A percentile compares a stretch with the other conserved stretches of the same genome.
phyloP scores from a whole-genome alignment of 2,888 invertebrate species.

The Aricia artaxerxes region DNA sequence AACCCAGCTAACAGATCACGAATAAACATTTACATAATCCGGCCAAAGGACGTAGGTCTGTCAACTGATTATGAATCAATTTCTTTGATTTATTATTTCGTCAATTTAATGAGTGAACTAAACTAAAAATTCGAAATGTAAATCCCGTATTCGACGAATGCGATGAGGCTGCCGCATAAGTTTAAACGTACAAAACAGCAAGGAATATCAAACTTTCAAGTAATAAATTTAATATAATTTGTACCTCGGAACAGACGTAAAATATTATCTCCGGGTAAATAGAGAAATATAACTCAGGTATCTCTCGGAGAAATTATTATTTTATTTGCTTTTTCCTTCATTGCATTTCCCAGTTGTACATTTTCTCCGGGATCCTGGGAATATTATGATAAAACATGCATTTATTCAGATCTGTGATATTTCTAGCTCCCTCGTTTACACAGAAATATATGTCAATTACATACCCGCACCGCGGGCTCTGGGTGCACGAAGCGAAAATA shows the following conservation, averaged over 20 bases:
- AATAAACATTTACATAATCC: too few relatives aligned
- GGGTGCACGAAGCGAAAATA: constrained; percentile 55
- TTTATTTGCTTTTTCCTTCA: constrained; percentile 29
- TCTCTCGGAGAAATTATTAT: constrained; percentile 26
- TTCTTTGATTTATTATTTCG: background rate
- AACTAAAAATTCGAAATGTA: background rate
- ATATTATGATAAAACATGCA: constrained; percentile 29
- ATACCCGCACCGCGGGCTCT: constrained; percentile 51
- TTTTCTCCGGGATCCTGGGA: background rate
- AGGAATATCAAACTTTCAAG: constrained; percentile 10
- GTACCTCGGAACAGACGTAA: constrained; percentile 20
- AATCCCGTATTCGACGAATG: background rate
- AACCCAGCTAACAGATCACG: too few relatives aligned
- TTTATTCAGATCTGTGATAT: constrained; percentile 34
- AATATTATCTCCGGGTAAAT: constrained; percentile 19
- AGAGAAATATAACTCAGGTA: constrained; percentile 26
- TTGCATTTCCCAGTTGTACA: constrained; percentile 26
- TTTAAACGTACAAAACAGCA: background rate
- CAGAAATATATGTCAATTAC: constrained; percentile 52
- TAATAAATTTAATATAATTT: constrained; percentile 8
- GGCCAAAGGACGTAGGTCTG: too few relatives aligned
- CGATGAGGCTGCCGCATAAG: constrained; percentile 4
- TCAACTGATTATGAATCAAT: too few relatives aligned
- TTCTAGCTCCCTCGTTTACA: constrained; percentile 40
- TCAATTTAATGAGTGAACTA: background rate